A percentile compares a stretch with the other conserved stretches of the same genome.
Evolutionary conservation across 1,140 invertebrate genomes (phyloP).

Genomic region (Nebria ingens): DNA sequence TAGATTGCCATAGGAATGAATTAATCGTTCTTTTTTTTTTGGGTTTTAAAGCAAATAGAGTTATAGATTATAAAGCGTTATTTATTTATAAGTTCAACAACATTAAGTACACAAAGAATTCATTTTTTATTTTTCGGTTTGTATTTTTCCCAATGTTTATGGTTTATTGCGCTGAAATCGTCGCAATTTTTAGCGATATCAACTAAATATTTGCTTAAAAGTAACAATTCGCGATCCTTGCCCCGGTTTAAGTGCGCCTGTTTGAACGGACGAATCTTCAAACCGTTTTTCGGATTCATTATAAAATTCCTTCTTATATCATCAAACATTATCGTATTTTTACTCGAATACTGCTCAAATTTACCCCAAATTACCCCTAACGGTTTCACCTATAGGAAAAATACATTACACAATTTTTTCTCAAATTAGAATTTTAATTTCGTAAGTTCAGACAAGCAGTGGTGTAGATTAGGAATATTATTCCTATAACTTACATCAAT

Average conservation of each 20-base stretch:
- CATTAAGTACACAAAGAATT: neutral
- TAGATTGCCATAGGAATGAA: too few species aligned
- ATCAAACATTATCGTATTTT: conserved; percentile 98
- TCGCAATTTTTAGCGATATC: conserved; percentile 70
- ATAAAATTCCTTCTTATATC: conserved; percentile 95
- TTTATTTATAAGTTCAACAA: neutral
- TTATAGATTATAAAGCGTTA: neutral
- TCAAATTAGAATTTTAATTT: too few species aligned
- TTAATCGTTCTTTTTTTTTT: too few species aligned
- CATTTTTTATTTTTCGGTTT: conserved; percentile 36
- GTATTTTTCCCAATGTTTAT: conserved; percentile 85
- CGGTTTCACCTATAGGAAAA: conserved; percentile 73
- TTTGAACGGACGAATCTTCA: conserved; percentile 82
- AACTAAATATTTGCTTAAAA: conserved; percentile 74
- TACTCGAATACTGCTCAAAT: conserved; percentile 73
- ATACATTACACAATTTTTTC: conserved; percentile 8
- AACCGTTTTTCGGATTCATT: conserved; percentile 92
- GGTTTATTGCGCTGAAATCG: conserved; percentile 77
- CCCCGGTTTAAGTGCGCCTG: conserved; percentile 81
- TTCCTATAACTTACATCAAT: conserved; percentile 56
- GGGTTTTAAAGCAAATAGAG: too few species aligned
- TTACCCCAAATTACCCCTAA: conserved; percentile 96
- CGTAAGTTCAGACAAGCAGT: conserved; percentile 10
- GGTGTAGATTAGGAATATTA: too few species aligned
- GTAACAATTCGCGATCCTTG: conserved; percentile 75